Base-by-base conservation (phyloP, 2,888 invertebrate species). In the Pristionchus maxplancki region DNA sequence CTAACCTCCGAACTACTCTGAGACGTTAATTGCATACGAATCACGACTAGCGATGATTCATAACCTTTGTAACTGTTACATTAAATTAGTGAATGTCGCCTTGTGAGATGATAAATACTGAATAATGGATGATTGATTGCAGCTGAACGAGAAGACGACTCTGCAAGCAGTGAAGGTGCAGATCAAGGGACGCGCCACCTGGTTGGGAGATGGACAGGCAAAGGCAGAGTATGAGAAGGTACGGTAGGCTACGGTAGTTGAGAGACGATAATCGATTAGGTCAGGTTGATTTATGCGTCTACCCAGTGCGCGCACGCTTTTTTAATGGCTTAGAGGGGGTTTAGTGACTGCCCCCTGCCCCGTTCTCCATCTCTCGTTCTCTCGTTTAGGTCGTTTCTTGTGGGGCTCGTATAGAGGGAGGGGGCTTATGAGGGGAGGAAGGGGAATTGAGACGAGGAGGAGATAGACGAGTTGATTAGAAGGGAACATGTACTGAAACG, bases 151-250 rank as follows among this genome's bases (percentile, higher is more conserved):
- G 84, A 84, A 84, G 84, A 84, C 84, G 40, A 84, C 84, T 0
- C 87, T 87, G 31, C 74, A 87, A 53, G 87, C 87, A 34, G 87
- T 87, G 28, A 67, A 74, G 31, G 37, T 87, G 67, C 92, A 92
- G 86, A 92, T 92, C 90, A 91, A 92, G 62, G 92, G 92, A 88
- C 84, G 92, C 62, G 91, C 92, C 48, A 90, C 89, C 15, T 91
- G 90, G 90, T 74, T 91, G 53, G 91, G 91, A 50, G 91, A 92
- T 87, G 90, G 91, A 20, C 71, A 90, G 87, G 91, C 91, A 82
- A 91, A 91, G 74, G 91, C 90, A 62, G 91, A 91, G 71, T 91
- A 91, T 81, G 92, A 92, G 83, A 92, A 92, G 90, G 91, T 91
- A 31, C 37, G 58, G 53, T 28, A 58, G 34, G 31, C 5, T 67